phyloP scores from a whole-genome alignment of 2,113 vertebrate genomes.

The Phalacrocorax pelagicus region DNA sequence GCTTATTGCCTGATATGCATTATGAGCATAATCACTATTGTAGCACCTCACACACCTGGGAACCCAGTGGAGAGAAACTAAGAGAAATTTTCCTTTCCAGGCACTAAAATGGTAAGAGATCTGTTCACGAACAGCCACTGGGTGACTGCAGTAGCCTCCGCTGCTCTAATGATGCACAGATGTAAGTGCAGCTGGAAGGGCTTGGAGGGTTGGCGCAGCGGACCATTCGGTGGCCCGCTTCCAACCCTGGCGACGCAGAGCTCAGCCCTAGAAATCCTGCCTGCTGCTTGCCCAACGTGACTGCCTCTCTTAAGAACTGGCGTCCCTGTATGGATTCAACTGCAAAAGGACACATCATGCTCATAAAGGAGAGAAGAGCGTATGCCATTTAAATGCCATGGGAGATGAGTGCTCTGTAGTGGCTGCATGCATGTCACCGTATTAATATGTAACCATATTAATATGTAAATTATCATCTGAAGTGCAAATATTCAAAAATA shows the following conservation, averaged over 20 bases:
- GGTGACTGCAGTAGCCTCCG: neutral
- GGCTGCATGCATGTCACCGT: fast-evolving
- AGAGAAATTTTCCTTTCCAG: neutral
- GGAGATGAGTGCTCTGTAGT: neutral
- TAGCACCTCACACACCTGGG: neutral
- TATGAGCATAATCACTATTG: neutral
- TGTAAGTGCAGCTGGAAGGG: constrained; percentile 11
- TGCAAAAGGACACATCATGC: neutral
- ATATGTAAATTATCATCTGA: neutral
- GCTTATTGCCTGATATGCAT: neutral
- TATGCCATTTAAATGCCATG: neutral
- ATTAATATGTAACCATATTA: neutral
- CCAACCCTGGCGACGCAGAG: fast-evolving
- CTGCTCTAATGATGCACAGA: neutral
- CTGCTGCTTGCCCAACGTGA: neutral
- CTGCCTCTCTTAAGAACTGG: neutral
- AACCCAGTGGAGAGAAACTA: neutral
- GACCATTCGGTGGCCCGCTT: fast-evolving
- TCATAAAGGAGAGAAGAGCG: neutral
- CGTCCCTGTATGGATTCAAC: neutral
- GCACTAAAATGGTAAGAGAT: neutral
- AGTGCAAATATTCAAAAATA: neutral
- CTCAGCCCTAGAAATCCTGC: neutral
- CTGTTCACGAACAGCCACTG: neutral
- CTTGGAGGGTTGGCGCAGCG: fast-evolving